Evolutionary conservation across 2,797 vertebrate species (phyloP).

Genomic region (Semotilus atromaculatus): DNA sequence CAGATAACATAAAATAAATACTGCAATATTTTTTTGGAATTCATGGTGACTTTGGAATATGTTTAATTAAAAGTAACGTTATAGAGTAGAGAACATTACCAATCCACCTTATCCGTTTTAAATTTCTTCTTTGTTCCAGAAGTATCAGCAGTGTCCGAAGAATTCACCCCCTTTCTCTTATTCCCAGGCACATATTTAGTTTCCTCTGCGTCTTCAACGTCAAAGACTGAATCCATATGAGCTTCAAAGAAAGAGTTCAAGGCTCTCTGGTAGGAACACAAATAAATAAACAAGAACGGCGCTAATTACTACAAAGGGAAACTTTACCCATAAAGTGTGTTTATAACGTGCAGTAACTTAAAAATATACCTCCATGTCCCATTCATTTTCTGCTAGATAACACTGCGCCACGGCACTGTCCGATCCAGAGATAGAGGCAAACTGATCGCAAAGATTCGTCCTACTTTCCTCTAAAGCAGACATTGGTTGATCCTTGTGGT

Average conservation of each 20-base stretch:
- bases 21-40: not conserved
- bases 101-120: conserved; percentile 10
- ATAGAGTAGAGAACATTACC: conserved; percentile 24
- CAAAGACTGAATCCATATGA: conserved; percentile 76
- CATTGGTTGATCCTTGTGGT: not conserved
- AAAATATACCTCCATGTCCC: conserved; percentile 84
- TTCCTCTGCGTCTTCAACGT: conserved; percentile 63
- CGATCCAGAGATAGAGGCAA: conserved; percentile 77
- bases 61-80: not conserved
- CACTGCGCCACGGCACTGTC: conserved; percentile 79
- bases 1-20: not conserved
- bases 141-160: conserved; percentile 60
- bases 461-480: conserved; percentile 67
- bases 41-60: not conserved
- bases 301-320: not conserved
- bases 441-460: conserved; percentile 80
- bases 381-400: conserved; percentile 84
- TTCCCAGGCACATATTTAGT: conserved; percentile 43
- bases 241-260: conserved; percentile 89
- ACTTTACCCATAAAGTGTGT: not conserved
- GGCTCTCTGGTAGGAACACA: conserved; percentile 78
- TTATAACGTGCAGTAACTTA: not conserved
- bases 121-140: conserved; percentile 45
- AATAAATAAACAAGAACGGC: not conserved
- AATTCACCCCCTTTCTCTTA: conserved; percentile 65